These are phyloP conservation scores for Danionella cerebrum DNA, from an alignment of 2,113 vertebrate species.

Conservation along the genomic window DNA sequence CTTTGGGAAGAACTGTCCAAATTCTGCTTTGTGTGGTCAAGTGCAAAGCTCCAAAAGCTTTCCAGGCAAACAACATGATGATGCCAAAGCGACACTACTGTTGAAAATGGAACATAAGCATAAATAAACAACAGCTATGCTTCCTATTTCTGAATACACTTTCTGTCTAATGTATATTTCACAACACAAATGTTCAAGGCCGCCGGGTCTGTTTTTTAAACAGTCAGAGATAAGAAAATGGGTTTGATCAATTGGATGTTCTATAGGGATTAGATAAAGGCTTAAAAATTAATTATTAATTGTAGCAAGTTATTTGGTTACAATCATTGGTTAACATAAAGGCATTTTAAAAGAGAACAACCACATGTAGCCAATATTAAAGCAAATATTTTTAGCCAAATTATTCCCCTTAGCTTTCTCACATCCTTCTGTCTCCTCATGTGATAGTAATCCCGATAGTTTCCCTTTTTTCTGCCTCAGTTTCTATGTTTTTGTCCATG, in stretches of 20 bases:
- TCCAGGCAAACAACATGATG: not conserved
- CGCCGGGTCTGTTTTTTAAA: not conserved
- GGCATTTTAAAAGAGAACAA: no score
- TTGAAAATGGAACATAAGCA: not conserved
- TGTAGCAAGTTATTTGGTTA: no score
- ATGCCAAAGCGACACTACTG: not conserved
- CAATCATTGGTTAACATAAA: no score
- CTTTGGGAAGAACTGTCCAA: not conserved
- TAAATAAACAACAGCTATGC: not conserved
- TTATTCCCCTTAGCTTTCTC: no score
- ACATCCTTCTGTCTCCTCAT: no score
- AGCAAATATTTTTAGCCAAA: no score
- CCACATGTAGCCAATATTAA: no score
- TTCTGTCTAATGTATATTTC: slow-evolving; percentile 20
- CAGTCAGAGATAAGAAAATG: not conserved
- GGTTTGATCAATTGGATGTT: not conserved
- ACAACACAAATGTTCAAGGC: not conserved
- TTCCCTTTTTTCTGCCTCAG: no score
- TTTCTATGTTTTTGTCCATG: no score
- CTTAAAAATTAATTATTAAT: no score
- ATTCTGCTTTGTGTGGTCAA: not conserved
- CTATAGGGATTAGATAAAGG: no score
- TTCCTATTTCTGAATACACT: not conserved
- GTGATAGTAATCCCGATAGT: no score
- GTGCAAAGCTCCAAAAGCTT: not conserved